These are phyloP conservation scores for Isichthys henryi DNA, from an alignment of 2,113 vertebrate genomes.

Conservation along the genomic window DNA sequence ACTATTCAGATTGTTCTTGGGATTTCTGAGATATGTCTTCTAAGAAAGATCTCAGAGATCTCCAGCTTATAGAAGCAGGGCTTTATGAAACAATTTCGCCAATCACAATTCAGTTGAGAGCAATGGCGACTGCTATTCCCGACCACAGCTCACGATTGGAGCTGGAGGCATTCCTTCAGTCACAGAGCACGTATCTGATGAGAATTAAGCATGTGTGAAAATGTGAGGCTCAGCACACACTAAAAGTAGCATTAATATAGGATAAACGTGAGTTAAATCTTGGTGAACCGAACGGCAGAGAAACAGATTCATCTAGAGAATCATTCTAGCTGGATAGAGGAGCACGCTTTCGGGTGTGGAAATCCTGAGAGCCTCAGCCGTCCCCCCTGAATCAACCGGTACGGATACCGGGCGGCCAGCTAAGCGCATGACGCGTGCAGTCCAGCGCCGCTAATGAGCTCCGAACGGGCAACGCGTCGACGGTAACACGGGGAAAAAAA, in stretches of 20 bases:
- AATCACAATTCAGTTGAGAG: background rate
- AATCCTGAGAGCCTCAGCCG: background rate
- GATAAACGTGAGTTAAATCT: background rate
- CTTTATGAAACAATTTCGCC: background rate
- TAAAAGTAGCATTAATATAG: no score
- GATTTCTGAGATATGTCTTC: background rate
- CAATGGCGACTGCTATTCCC: background rate
- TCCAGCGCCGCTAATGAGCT: background rate
- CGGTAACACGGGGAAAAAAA: background rate
- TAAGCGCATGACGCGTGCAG: background rate
- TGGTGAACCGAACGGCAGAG: background rate
- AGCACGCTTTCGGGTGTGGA: background rate
- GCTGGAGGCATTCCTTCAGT: no score
- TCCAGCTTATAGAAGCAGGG: background rate
- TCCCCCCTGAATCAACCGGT: background rate
- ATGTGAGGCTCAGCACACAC: background rate
- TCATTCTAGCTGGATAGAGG: background rate
- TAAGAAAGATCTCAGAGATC: background rate
- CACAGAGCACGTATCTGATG: background rate
- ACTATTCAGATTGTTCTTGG: background rate
- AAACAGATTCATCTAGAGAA: background rate
- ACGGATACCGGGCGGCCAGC: no score
- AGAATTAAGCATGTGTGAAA: background rate
- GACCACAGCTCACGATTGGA: background rate
- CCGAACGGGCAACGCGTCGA: background rate